These are phyloP conservation scores for Megathymus violae DNA, from an alignment of 1,140 invertebrate species.

Conservation along the genomic window DNA sequence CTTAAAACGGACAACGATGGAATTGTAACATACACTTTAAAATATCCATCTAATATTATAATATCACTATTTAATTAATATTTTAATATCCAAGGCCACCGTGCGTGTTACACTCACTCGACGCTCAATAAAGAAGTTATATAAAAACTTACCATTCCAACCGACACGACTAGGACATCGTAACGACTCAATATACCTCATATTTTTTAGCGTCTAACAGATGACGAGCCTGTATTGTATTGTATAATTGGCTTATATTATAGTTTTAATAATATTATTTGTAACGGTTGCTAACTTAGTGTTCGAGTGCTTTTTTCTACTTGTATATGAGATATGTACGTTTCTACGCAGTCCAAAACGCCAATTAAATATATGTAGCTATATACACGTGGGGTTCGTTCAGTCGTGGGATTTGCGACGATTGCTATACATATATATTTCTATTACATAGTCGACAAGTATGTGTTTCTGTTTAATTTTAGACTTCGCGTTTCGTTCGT, in stretches of 20 bases:
- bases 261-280: conserved; percentile 43
- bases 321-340: conserved; percentile 36
- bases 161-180: conserved; percentile 20
- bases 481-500: too few species aligned
- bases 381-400: conserved; percentile 36
- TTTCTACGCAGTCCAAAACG: conserved; percentile 39
- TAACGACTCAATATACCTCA: conserved; percentile 68
- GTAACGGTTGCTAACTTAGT: conserved; percentile 39
- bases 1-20: too few species aligned
- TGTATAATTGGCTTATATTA: conserved; percentile 55
- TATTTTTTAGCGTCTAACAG: conserved; percentile 68
- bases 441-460: too few species aligned
- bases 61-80: too few species aligned
- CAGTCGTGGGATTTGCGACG: background rate
- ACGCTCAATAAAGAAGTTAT: conserved; percentile 16
- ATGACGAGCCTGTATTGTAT: conserved; percentile 52
- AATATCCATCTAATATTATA: too few species aligned
- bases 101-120: conserved; percentile 21
- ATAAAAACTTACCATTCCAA: conserved; percentile 17
- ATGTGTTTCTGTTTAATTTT: too few species aligned
- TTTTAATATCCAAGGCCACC: too few species aligned
- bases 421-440: too few species aligned
- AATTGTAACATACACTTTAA: too few species aligned
- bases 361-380: conserved; percentile 35
- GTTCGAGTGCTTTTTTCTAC: conserved; percentile 38